Evolutionary conservation across 2,888 invertebrate genomes (phyloP), one percentile per base, ranked within the genome.

Genomic region (Dascillus cervinus): DNA sequence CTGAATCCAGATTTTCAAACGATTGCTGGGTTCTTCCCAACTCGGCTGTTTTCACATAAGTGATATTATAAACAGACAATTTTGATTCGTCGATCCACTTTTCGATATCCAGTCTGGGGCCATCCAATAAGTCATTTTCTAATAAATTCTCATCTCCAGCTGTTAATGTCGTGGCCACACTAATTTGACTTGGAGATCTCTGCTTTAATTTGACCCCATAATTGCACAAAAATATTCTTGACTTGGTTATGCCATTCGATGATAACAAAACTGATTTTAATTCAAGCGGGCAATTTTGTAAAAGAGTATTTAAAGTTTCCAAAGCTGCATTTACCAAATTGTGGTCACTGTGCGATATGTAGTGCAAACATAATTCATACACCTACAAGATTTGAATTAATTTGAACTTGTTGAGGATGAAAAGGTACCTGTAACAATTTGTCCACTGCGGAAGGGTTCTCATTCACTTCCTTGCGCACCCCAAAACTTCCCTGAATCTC

Each of bases 271-370:
- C 64, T 2, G 60, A 55, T 29, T 71, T 64, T 15, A 80, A 66
- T 1, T 67, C 65, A 1, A 70, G 66, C 2, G 71, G 72, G 44
- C 58, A 71, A 52, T 67, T 66, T 46, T 67, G 67, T 3, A 86
- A 55, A 2, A 86, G 53, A 26, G 77, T 73, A 11, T 77, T 73
- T 13, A 87, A 66, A 51, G 77, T 71, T 62, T 96, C 95, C 56
- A 95, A 70, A 10, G 90, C 78, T 1, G 88, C 80, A 55, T 91
- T 91, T 47, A 89, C 79, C 34, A 91, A 77, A 61, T 91, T 91
- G 62, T 94, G 92, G 62, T 92, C 87, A 4, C 68, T 64, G 48
- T 80, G 79, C 13, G 71, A 68, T 33, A 79, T 70, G 63, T 81
- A 83, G 53, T 78, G 69, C 29, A 88, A 63, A 60, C 83, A 85